Evolutionary conservation across 2,797 vertebrate genomes (phyloP).

Genomic region (Crocodylus rhombifer): DNA sequence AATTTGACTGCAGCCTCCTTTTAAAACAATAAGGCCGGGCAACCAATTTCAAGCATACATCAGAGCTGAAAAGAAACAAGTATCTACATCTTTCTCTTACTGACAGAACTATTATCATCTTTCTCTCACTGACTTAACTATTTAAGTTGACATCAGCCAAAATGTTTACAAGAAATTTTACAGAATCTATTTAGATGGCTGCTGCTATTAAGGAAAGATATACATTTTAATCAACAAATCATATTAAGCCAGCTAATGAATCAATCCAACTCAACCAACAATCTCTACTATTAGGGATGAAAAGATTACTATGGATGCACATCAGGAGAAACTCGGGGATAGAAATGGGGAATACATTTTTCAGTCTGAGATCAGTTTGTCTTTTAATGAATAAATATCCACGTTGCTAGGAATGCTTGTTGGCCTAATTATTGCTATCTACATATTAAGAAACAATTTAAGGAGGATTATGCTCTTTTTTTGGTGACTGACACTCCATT

Average conservation of each 20-base stretch:
- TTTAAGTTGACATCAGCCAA: background rate
- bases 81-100: background rate
- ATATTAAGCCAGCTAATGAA: background rate
- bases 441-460: background rate
- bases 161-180: constrained; percentile 26
- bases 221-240: background rate
- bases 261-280: background rate
- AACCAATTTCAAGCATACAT: background rate
- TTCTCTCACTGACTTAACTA: background rate
- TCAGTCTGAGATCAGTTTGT: constrained; percentile 15
- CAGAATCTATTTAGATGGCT: background rate
- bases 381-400: constrained; percentile 48
- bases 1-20: background rate
- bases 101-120: background rate
- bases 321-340: background rate
- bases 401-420: constrained; percentile 14
- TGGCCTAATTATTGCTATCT: background rate
- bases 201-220: constrained; percentile 12
- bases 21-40: background rate
- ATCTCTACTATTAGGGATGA: background rate
- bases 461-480: background rate
- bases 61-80: background rate
- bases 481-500: background rate
- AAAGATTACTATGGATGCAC: constrained; percentile 23
- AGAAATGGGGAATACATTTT: constrained; percentile 8